Conservation (phyloP, 2,797 vertebrate genomes). For the Novumbra hubbsi region DNA sequence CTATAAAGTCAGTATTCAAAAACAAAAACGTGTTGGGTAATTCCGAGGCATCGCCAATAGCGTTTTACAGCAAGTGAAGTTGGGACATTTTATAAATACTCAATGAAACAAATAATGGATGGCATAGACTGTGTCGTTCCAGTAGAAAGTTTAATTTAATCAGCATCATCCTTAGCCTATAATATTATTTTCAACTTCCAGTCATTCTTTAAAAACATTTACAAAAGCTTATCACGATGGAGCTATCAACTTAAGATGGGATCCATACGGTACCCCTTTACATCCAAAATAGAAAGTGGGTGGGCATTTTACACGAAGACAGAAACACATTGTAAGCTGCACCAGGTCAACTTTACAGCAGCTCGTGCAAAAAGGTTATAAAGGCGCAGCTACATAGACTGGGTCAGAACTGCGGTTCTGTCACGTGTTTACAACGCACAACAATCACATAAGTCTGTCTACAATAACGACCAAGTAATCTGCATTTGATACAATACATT, state of each 20-base stretch:
- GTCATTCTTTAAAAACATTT: slow-evolving; percentile 85
- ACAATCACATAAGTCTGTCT: slow-evolving; percentile 66
- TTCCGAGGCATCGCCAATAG: not conserved
- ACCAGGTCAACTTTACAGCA: slow-evolving; percentile 80
- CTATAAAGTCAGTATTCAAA: not conserved
- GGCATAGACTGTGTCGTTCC: slow-evolving; percentile 68
- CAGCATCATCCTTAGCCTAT: slow-evolving; percentile 54
- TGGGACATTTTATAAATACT: not conserved
- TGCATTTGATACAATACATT: slow-evolving; percentile 87
- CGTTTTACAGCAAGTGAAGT: no score
- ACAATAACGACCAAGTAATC: slow-evolving; percentile 72
- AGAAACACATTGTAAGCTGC: slow-evolving; percentile 76
- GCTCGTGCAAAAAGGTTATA: slow-evolving; percentile 86
- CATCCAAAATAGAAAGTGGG: slow-evolving; percentile 65
- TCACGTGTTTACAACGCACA: slow-evolving; percentile 91
- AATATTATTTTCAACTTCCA: slow-evolving; percentile 86
- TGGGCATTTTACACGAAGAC: slow-evolving; percentile 65
- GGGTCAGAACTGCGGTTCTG: slow-evolving; percentile 81
- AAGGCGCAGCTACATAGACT: slow-evolving; percentile 89
- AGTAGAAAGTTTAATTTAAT: slow-evolving; percentile 95
- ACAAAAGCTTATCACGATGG: slow-evolving; percentile 85
- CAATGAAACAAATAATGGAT: not conserved
- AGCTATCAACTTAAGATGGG: slow-evolving; percentile 82
- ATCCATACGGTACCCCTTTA: slow-evolving; percentile 79
- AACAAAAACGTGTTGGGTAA: not conserved